phyloP scores from a whole-genome alignment of 2,797 vertebrate genomes.

The Hemibagrus guttatus region DNA sequence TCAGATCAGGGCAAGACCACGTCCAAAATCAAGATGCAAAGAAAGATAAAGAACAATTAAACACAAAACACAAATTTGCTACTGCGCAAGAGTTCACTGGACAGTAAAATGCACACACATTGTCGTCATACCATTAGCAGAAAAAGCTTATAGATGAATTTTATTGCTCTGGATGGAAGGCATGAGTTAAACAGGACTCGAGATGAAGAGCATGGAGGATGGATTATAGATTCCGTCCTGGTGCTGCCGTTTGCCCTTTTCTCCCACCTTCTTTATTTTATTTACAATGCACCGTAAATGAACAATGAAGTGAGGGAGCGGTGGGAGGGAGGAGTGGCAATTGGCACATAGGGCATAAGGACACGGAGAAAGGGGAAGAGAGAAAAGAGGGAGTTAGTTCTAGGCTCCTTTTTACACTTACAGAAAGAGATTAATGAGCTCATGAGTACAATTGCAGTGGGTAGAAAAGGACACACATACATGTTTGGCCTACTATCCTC shows the following conservation, averaged over 20 bases:
- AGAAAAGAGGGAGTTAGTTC: not conserved
- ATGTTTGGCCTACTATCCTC: not conserved
- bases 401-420: not conserved
- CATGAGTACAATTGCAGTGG: not conserved
- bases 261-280: conserved; percentile 63
- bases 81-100: conserved; percentile 1
- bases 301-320: conserved; percentile 49
- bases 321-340: conserved; percentile 25
- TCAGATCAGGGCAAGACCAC: not conserved
- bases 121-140: not conserved
- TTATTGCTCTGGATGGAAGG: conserved; percentile 23
- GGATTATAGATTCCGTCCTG: conserved; percentile 50
- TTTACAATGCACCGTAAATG: conserved; percentile 59
- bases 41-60: conserved; percentile 3
- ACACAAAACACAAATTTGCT: not conserved
- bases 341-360: conserved; percentile 16
- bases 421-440: conserved; percentile 22
- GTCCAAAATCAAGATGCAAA: not conserved
- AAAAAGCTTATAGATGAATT: conserved; percentile 19
- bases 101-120: not conserved
- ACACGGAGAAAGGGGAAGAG: not conserved
- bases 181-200: conserved; percentile 16
- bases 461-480: conserved; percentile 7
- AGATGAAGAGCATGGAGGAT: not conserved
- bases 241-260: conserved; percentile 51